Evolutionary conservation across 2,113 vertebrate genomes (phyloP).

Genomic region (human): DNA sequence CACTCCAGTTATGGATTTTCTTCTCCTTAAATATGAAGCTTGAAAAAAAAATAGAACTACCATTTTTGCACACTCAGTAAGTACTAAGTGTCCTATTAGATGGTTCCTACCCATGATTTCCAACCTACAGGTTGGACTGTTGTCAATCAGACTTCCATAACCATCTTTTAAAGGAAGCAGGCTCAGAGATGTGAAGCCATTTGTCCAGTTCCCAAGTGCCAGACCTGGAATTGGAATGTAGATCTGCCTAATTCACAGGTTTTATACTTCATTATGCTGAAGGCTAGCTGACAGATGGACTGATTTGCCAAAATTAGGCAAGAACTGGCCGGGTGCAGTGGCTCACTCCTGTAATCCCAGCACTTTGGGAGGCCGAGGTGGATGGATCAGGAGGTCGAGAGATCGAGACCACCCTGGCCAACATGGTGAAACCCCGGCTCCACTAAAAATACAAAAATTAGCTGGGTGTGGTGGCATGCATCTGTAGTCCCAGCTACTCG

Average conservation of each 20-base stretch:
- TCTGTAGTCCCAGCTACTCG: too few relatives aligned
- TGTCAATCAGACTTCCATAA: not conserved
- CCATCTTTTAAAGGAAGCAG: not conserved
- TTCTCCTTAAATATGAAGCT: not conserved
- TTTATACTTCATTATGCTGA: not conserved
- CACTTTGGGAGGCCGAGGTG: too few relatives aligned
- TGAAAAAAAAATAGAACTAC: not conserved
- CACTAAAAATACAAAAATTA: too few relatives aligned
- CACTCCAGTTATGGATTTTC: not conserved
- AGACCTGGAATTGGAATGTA: not conserved
- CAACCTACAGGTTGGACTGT: not conserved
- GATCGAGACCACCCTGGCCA: too few relatives aligned
- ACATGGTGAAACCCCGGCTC: too few relatives aligned
- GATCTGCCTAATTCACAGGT: not conserved
- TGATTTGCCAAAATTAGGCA: slow-evolving; percentile 2
- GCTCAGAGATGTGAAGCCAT: not conserved
- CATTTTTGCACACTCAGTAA: not conserved
- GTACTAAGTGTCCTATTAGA: not conserved
- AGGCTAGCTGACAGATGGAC: not conserved
- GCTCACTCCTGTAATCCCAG: too few relatives aligned
- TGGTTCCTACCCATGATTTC: not conserved
- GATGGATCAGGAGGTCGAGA: too few relatives aligned
- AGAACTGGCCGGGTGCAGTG: not conserved
- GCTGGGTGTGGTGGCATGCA: too few relatives aligned
- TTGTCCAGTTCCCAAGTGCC: not conserved